Base-by-base conservation (phyloP, 2,113 vertebrate genomes). In the Epinephelus cyanopodus region DNA sequence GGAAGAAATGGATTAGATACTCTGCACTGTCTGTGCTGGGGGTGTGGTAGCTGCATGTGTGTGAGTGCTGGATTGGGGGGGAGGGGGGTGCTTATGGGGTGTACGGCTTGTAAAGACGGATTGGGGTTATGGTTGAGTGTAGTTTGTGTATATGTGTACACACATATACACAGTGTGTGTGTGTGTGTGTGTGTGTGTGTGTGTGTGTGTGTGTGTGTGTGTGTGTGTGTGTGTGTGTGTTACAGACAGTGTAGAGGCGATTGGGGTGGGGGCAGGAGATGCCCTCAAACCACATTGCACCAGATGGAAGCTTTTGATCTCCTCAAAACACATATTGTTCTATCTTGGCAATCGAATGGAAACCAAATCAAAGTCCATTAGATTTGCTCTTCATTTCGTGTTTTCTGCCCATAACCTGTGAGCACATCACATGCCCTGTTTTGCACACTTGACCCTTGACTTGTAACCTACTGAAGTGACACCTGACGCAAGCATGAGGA, bases 291-390 rank as follows among this genome's bases (percentile, higher is more conserved):
- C 88, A 82, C 79, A 84, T 50, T 74, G 68, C 70, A 82, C 82
- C 91, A 94, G 90, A 92, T 90, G 90, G 86, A 85, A 39, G 73
- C 70, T 42, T 84, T 70, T 87, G 80, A 90, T 83, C 83, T 69
- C 48, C 62, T 79, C 48, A 79, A 68, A 74, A 81, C 60, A 69
- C 21, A 53, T 56, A 82, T 37, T 79, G 56, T 79, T 76, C 1
- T 37, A 45, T 79, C 25, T 47, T 58, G 6, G 64, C 0, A 18
- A 81, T n/a, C 0, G 9, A 67, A 78, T 50, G 45, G 23, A 83
- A 71, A 69, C 1, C 64, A 82, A 42, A 67, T 63, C 29, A 2
- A 47, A n/a, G 42, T 45, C 52, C 10, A 58, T 72, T 42, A 8
- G 9, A 48, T n/a, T 37, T 54, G n/a, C n/a, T 45, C 63, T 25